Evolutionary conservation across 2,888 invertebrate species (phyloP).

Genomic region (Luperina testacea): DNA sequence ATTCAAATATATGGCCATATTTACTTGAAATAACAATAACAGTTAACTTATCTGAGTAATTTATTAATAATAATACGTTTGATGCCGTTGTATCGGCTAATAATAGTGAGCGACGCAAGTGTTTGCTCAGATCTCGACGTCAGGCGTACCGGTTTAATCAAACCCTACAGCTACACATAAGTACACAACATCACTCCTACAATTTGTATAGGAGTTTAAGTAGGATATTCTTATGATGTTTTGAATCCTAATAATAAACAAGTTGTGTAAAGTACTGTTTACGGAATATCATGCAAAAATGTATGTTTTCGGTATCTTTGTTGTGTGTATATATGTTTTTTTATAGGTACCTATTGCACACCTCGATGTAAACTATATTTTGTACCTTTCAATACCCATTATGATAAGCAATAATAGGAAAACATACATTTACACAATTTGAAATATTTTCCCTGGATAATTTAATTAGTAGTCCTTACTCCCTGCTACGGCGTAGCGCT

Average conservation of each 20-base stretch:
- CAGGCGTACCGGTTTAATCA: conserved; percentile 39
- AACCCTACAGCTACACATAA: conserved; percentile 10
- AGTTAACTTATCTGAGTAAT: conserved; percentile 50
- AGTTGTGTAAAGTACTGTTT: background rate
- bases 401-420: background rate
- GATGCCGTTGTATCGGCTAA: conserved; percentile 36
- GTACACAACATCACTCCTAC: conserved; percentile 19
- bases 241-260: background rate
- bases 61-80: conserved; percentile 28
- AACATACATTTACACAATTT: background rate
- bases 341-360: background rate
- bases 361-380: background rate
- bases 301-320: background rate
- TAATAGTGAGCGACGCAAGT: conserved; percentile 38
- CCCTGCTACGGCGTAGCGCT: conserved; percentile 51
- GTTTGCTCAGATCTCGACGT: conserved; percentile 39
- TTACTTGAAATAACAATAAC: conserved; percentile 35
- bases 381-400: background rate
- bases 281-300: background rate
- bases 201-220: conserved; percentile 17
- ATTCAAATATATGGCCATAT: conserved; percentile 37
- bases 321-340: no score
- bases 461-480: background rate
- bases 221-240: background rate
- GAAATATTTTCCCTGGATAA: background rate